phyloP scores from a whole-genome alignment of 1,140 invertebrate genomes.

The Drosophila prosaltans region DNA sequence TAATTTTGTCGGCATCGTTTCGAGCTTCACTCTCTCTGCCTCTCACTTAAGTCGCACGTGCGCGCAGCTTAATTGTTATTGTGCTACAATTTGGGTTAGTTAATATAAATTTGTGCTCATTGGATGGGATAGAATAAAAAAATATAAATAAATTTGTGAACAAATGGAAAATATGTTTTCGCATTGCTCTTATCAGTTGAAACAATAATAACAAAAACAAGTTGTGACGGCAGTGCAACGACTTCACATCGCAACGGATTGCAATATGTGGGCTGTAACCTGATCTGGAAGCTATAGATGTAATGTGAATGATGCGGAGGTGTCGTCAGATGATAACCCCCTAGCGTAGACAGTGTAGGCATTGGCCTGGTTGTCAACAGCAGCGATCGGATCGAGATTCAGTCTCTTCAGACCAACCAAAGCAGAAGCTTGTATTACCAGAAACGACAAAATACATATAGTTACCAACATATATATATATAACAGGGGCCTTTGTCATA shows the following conservation, averaged over 20 bases:
- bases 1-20: neutral
- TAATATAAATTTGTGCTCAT: conserved; percentile 23
- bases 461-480: neutral
- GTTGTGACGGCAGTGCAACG: conserved; percentile 61
- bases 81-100: conserved; percentile 53
- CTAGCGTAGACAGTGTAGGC: conserved; percentile 34
- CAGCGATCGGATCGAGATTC: conserved; percentile 23
- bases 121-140: neutral
- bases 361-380: conserved; percentile 54
- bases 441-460: neutral
- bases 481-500: neutral
- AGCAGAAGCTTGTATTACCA: conserved; percentile 22
- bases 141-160: neutral
- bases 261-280: conserved; percentile 51
- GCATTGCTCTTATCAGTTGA: conserved; percentile 53
- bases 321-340: conserved; percentile 61
- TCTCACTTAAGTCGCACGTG: conserved; percentile 51
- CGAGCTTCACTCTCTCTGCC: conserved; percentile 10
- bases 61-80: conserved; percentile 45
- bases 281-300: conserved; percentile 45
- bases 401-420: conserved; percentile 36
- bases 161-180: conserved; percentile 64
- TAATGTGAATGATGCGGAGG: conserved; percentile 19
- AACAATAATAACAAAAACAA: conserved; percentile 50
- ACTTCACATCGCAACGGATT: conserved; percentile 35